phyloP scores from a whole-genome alignment of 2,113 vertebrate genomes.

The Cromileptes altivelis region DNA sequence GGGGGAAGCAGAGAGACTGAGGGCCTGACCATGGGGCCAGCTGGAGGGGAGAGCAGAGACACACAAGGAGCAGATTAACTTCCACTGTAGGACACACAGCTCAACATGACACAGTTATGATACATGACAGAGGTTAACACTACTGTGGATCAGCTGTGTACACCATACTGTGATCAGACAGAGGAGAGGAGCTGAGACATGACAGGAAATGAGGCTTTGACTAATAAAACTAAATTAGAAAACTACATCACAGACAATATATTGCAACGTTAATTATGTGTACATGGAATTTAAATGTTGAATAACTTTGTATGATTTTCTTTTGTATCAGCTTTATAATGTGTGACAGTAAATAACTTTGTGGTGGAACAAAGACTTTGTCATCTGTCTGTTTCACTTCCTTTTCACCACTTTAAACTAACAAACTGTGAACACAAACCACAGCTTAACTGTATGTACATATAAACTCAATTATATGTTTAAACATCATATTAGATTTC shows the following conservation, averaged over 20 bases:
- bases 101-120: too few species aligned
- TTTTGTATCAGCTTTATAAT: neutral
- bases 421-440: neutral
- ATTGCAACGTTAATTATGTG: too few species aligned
- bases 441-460: neutral
- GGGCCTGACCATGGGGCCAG: conserved; percentile 45
- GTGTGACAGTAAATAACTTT: neutral
- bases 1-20: conserved; percentile 55
- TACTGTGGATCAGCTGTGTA: too few species aligned
- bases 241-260: neutral
- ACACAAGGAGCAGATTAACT: neutral
- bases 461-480: neutral
- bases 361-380: too few species aligned
- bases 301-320: too few species aligned
- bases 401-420: conserved; percentile 42
- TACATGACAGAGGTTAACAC: too few species aligned
- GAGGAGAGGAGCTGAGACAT: too few species aligned
- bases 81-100: too few species aligned
- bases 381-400: conserved; percentile 21
- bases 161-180: too few species aligned
- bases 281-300: too few species aligned
- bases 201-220: too few species aligned
- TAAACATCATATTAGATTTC: neutral
- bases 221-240: too few species aligned
- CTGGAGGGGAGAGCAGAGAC: conserved; percentile 43